Evolutionary conservation across 2,797 vertebrate genomes (phyloP).

Genomic region (Brotogeris chrysoptera): DNA sequence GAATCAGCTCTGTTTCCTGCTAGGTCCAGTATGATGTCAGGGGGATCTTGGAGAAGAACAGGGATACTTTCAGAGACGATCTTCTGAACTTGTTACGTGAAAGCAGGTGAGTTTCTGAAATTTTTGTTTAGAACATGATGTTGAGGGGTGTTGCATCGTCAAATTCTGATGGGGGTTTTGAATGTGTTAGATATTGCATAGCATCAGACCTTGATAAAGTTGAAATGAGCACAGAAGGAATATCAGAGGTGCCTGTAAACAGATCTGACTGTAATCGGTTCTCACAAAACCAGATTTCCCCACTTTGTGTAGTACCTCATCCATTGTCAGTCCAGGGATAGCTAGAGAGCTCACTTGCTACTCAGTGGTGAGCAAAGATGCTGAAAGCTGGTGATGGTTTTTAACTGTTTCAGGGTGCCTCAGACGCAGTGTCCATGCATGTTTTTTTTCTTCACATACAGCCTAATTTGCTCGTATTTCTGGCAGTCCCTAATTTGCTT

Average conservation of each 20-base stretch:
- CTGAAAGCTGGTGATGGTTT: background rate
- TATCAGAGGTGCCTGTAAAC: background rate
- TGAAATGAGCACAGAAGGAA: background rate
- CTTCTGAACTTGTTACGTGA: constrained; percentile 92
- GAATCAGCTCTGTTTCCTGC: background rate
- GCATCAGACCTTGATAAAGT: background rate
- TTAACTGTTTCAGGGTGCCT: background rate
- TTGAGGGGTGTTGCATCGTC: background rate
- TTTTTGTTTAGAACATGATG: background rate
- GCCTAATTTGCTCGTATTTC: background rate
- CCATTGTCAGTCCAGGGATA: background rate
- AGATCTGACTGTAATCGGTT: background rate
- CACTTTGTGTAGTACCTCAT: background rate
- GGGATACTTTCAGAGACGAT: constrained; percentile 95
- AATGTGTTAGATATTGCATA: background rate
- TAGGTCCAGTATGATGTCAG: constrained; percentile 96
- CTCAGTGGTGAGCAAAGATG: background rate
- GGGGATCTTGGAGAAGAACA: constrained; percentile 95
- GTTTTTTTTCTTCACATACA: background rate
- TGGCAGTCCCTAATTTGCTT: background rate
- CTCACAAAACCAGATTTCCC: background rate
- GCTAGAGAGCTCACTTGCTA: background rate
- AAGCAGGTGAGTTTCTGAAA: constrained; percentile 80
- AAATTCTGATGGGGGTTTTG: background rate
- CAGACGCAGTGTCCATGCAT: fast-evolving